Base-by-base conservation (phyloP, 37 sponge, comb jelly and placozoan genomes). In the Mnemiopsis leidyi region DNA sequence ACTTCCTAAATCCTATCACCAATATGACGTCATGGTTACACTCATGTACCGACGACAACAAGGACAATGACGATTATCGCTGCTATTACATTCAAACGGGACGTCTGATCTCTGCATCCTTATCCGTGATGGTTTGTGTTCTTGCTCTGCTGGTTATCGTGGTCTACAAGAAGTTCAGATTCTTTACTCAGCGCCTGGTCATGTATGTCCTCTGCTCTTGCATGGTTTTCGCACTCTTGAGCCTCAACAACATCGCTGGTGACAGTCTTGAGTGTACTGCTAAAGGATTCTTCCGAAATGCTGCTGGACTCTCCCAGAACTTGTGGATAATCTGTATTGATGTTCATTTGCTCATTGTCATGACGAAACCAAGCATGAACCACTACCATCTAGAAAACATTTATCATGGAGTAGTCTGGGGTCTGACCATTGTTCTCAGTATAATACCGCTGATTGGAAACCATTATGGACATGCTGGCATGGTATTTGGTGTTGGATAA, bases 161-260 rank as follows among this genome's bases (percentile, higher is more conserved):
- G 0, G 90, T 85, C 0, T 85, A 40, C 61, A 85, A 85, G 29
- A 85, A 85, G 90, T 85, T 85, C 61, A 85, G 61, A 29, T 85
- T 85, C 90, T 32, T 85, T 85, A 85, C 90, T n/a, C 90, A 85
- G 90, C 39, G 90, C 18, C 90, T 85, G 3, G 90, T 85, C 28
- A 38, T 85, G 61, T 85, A 85, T 25, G 1, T 85, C 1, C 90
- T 85, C 29, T 38, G 40, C 30, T 33, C 90, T 26, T 85, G 90
- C 23, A 40, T 33, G 38, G 13, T 85, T 29, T 23, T 85, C 18
- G 90, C 90, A 3, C 24, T 40, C 29, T 40, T 85, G 26, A 85
- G 90, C 24, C 61, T 85, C 29, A 18, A 85, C 29, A 85, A 38
- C 61, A 9, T 40, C 25, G 61, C 90, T 40, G 36, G 79, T 31